Conservation (phyloP, 1,140 invertebrate species). For the Tetramorium simillimum region DNA sequence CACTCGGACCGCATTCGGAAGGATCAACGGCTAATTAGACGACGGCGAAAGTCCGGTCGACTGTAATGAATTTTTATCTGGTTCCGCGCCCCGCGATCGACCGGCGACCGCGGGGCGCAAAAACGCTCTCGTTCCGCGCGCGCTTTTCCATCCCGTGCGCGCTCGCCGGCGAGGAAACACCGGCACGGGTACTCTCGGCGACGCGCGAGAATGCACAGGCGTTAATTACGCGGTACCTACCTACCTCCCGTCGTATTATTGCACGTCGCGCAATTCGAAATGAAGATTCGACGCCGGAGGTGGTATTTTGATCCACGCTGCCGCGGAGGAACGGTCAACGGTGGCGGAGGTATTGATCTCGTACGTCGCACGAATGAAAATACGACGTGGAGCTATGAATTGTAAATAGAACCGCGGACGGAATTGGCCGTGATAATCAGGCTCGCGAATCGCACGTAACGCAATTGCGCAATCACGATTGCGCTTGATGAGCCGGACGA, state of each 20-base stretch:
- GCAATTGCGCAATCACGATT: conserved; percentile 18
- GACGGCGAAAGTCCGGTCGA: background rate
- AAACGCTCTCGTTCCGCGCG: conserved; percentile 14
- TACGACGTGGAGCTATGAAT: conserved; percentile 44
- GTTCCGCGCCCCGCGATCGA: conserved; percentile 19
- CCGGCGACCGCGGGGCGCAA: background rate
- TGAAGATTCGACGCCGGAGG: background rate
- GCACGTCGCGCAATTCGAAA: conserved; percentile 5
- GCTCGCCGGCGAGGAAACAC: background rate
- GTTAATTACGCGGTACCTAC: background rate
- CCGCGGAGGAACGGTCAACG: conserved; percentile 42
- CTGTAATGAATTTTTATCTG: conserved; percentile 30
- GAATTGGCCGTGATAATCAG: conserved; percentile 69
- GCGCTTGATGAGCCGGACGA: background rate
- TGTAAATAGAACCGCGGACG: conserved; percentile 70
- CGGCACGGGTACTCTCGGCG: background rate
- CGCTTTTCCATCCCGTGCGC: background rate
- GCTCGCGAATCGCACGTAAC: conserved; percentile 41
- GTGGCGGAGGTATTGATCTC: conserved; percentile 51
- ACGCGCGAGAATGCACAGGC: conserved; percentile 15
- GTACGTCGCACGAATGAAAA: conserved; percentile 37
- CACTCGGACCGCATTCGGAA: background rate
- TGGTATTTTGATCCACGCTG: conserved; percentile 38
- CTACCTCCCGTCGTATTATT: background rate
- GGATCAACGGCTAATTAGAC: conserved; percentile 22